Base-by-base conservation (phyloP, 1,140 invertebrate genomes). In the Pygmarrhopalites habei region DNA sequence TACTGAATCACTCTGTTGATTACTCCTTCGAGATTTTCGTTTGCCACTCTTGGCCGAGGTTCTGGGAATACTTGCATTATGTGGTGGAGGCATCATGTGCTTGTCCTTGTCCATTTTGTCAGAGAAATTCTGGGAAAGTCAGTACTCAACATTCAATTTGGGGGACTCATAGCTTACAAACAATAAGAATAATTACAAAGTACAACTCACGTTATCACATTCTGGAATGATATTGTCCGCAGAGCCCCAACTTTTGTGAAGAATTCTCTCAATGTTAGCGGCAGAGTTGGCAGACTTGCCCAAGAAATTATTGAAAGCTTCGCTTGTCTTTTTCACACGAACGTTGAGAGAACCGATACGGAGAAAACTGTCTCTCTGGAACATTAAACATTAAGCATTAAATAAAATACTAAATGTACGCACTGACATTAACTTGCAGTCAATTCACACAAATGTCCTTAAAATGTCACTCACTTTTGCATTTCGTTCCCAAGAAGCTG, bases 291-390 rank as follows among this genome's bases (percentile, higher is more conserved):
- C n/a, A n/a, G 68, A 64, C 63, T 70, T 67, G 1, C 65, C 63
- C 21, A 69, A 39, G 30, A 70, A 65, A 30, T 67, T 56, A 7
- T 61, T 61, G 41, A 71, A 68, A 1, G 69, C 69, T 52, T 71
- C 69, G 12, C 62, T 91, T 26, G 90, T 92, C 75, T 88, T 89
- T 79, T 92, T 92, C 72, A 92, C 89, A 73, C 89, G 82, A 41
- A 92, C 89, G 78, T 92, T 92, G 73, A 94, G 77, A 10, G 90
- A 94, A 68, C 90, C 90, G 79, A 93, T 92, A 71, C 90, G 82
- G 65, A 92, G 82, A 77, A 94, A 92, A 72, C 88, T 84, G 77
- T 83, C 84, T 77, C 83, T 81, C 78, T n/a, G n/a, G n/a, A n/a
- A n/a, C n/a, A n/a, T n/a, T n/a, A n/a, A n/a, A n/a, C n/a, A n/a